A percentile compares a stretch with the other conserved stretches of the same genome.
Evolutionary conservation across 2,113 vertebrate genomes (phyloP).

Genomic region (Agelaius phoeniceus): DNA sequence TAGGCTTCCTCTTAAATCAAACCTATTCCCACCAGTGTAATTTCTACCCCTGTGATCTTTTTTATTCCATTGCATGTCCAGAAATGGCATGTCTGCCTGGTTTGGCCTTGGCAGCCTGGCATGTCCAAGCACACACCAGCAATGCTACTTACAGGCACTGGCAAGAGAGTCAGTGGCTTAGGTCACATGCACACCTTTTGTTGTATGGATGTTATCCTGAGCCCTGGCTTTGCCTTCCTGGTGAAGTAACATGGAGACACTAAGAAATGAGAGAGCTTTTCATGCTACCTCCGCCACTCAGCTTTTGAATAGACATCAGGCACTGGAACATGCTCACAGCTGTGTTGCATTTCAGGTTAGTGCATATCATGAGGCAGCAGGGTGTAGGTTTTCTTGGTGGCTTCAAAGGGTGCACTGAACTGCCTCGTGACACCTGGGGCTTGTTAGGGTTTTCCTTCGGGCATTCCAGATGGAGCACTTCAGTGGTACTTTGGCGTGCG

Average conservation of each 20-base stretch:
- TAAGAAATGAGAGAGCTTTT: neutral
- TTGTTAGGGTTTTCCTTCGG: conserved; percentile 19
- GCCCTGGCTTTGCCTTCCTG: neutral
- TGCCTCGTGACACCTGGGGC: neutral
- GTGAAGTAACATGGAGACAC: neutral
- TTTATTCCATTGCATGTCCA: neutral
- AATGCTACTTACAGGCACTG: neutral
- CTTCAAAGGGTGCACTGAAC: conserved; percentile 22
- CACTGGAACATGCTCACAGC: neutral
- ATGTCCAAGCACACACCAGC: neutral
- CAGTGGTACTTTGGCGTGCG: neutral
- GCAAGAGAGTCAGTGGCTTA: neutral
- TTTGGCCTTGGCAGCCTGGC: neutral
- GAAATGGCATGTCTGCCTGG: neutral
- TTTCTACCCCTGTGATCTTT: neutral
- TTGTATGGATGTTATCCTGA: neutral
- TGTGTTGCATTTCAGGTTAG: conserved; percentile 36
- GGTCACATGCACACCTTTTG: neutral
- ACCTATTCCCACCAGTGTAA: neutral
- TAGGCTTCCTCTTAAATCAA: neutral
- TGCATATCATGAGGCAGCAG: neutral
- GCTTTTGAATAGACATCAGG: neutral
- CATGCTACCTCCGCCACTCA: neutral
- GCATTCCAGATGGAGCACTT: neutral
- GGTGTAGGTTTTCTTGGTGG: conserved; percentile 1